Conservation (phyloP, 2,797 vertebrate species). For the Molothrus aeneus region DNA sequence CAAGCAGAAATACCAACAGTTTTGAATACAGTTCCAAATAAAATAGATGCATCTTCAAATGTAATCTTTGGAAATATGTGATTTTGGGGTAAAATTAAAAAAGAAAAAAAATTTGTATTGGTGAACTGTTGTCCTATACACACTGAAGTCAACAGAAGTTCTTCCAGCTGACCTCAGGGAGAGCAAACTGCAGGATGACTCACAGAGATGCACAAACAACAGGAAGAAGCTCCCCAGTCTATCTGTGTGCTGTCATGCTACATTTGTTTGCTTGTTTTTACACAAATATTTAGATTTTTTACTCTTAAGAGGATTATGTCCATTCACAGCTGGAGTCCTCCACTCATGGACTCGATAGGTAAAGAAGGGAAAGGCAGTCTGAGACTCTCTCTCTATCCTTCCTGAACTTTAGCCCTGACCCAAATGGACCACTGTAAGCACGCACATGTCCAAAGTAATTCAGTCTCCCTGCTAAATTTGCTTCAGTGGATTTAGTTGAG, state of each 20-base stretch:
- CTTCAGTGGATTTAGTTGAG: constrained; percentile 48
- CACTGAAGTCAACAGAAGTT: not conserved
- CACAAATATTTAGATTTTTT: constrained; percentile 41
- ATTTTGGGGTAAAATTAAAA: not conserved
- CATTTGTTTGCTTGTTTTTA: constrained; percentile 20
- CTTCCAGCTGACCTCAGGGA: not conserved
- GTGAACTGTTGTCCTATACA: not conserved
- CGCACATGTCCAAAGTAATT: constrained; percentile 32
- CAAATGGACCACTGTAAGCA: constrained; percentile 47
- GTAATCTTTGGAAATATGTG: not conserved
- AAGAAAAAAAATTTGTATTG: not conserved
- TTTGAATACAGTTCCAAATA: not conserved
- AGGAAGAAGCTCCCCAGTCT: not conserved
- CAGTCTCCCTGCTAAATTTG: constrained; percentile 19
- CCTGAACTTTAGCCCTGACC: constrained; percentile 64
- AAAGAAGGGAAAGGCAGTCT: not conserved
- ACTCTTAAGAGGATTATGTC: constrained; percentile 46
- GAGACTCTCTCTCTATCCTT: not conserved
- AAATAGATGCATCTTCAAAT: not conserved
- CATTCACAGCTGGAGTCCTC: constrained; percentile 46
- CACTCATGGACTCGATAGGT: not conserved
- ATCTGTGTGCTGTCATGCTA: not conserved
- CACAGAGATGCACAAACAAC: not conserved
- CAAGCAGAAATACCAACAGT: not conserved
- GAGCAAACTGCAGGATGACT: not conserved